Evolutionary conservation across 92 coral and sea anemone species (phyloP).

Genomic region (Galaxea fascicularis): DNA sequence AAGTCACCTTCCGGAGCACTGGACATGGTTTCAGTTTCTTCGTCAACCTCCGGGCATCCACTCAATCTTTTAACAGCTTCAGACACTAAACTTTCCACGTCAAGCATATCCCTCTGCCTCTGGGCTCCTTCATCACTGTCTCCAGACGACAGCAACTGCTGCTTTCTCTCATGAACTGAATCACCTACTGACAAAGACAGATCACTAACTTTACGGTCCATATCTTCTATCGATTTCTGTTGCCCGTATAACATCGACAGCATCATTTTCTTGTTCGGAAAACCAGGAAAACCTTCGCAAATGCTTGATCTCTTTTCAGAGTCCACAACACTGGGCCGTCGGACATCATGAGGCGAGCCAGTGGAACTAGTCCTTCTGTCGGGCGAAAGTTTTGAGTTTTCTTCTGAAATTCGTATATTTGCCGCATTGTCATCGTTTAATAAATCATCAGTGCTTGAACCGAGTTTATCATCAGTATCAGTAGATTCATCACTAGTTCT

Average conservation of each 20-base stretch:
- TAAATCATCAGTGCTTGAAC: conserved; percentile 49
- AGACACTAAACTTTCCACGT: conserved; percentile 58
- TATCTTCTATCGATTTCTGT: conserved; percentile 85
- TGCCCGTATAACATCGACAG: conserved; percentile 87
- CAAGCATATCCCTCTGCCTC: conserved; percentile 43
- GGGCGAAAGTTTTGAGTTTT: conserved; percentile 1
- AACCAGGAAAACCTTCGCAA: conserved; percentile 86
- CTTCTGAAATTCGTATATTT: conserved; percentile 17
- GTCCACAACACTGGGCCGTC: conserved; percentile 42
- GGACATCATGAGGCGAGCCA: conserved; percentile 17
- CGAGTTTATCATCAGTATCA: conserved; percentile 54
- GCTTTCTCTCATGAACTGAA: conserved; percentile 67
- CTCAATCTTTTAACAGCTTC: conserved; percentile 78
- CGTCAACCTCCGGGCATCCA: conserved; percentile 69
- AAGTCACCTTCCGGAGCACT: conserved; percentile 70
- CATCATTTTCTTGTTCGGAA: conserved; percentile 90
- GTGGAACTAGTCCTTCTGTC: conserved; percentile 33
- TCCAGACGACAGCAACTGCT: conserved; percentile 64
- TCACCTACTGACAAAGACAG: conserved; percentile 58
- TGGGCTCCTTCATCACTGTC: conserved; percentile 60
- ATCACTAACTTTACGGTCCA: conserved; percentile 63
- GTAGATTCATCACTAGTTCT: conserved; percentile 53
- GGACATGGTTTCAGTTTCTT: conserved; percentile 57
- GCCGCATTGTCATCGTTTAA: conserved; percentile 27
- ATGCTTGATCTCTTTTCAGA: conserved; percentile 74